Evolutionary conservation across 2,113 vertebrate species (phyloP).

Genomic region (Tragelaphus scriptus): DNA sequence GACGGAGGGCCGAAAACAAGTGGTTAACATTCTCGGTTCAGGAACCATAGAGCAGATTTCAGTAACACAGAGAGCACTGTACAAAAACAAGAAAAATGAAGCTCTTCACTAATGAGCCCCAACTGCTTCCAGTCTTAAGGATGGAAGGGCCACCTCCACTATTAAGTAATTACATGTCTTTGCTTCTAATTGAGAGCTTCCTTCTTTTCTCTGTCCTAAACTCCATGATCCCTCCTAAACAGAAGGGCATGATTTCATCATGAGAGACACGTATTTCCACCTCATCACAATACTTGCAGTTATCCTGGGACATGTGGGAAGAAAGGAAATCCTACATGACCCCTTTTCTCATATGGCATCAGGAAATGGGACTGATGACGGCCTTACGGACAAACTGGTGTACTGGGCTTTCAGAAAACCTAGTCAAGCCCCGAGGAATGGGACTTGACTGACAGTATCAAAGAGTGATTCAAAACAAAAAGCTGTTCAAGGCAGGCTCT

Average conservation of each 20-base stretch:
- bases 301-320: neutral
- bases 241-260: neutral
- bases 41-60: neutral
- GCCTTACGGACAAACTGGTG: neutral
- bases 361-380: neutral
- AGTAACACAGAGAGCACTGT: neutral
- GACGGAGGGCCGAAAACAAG: constrained; percentile 29
- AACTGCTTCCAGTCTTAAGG: neutral
- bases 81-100: neutral
- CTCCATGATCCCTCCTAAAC: neutral
- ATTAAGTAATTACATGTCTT: neutral
- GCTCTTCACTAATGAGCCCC: neutral
- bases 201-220: neutral
- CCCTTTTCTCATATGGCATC: neutral
- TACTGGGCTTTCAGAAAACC: neutral
- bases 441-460: neutral
- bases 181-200: neutral
- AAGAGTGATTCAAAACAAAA: neutral
- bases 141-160: neutral
- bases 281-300: neutral
- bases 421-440: neutral
- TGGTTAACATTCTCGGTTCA: neutral
- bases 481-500: neutral
- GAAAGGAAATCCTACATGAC: neutral
- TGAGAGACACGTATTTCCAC: neutral